Evolutionary conservation across 2,113 vertebrate species (phyloP), one percentile per base, ranked within the genome.

Genomic region (Vombatus ursinus): DNA sequence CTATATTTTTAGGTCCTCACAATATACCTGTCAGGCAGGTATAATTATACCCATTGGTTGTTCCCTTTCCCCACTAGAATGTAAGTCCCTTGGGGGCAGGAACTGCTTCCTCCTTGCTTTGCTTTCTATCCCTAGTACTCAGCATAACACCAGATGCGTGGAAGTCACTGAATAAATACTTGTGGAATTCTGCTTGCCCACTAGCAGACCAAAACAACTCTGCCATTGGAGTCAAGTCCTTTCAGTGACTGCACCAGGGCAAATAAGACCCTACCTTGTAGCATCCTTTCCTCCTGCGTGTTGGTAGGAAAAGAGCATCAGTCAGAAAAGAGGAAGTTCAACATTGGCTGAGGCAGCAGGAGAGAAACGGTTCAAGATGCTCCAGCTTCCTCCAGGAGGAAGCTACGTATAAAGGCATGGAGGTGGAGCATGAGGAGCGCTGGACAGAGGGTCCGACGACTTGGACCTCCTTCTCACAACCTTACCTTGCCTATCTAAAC

Each of bases 1-100:
- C 61, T 77, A 14, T n/a, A n/a, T 77, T 19, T n/a, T 6, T 19
- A n/a, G 31, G 14, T n/a, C 14, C 37, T 77, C 61, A 77, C 3
- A 5, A 68, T 4, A 37, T 12, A 37, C 31, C 4, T 37, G 2
- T 68, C 61, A 68, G 61, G 14, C 31, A 77, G 11, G 37, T 19
- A 77, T 77, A n/a, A 77, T n/a, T n/a, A n/a, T n/a, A n/a, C 31
- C 61, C 61, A 57, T 57, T 28, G 25, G 57, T 61, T 49, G 25
- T 94, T 51, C 50, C 31, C 90, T 96, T 93, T 52, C 50, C 25
- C 89, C 54, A 94, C 6, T n/a, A 48, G n/a, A 77, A 10, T 89
- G 57, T 57, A 25, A 54, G 49, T 92, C 95, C 54, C 51, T 92
- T 54, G 61, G 89, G 47, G 94, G 92, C 6, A 91, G 50, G 96